A percentile compares a stretch with the other conserved stretches of the same genome.
These are phyloP conservation scores for Drosophila conformis DNA, from an alignment of 2,888 invertebrate genomes.

Conservation along the genomic window DNA sequence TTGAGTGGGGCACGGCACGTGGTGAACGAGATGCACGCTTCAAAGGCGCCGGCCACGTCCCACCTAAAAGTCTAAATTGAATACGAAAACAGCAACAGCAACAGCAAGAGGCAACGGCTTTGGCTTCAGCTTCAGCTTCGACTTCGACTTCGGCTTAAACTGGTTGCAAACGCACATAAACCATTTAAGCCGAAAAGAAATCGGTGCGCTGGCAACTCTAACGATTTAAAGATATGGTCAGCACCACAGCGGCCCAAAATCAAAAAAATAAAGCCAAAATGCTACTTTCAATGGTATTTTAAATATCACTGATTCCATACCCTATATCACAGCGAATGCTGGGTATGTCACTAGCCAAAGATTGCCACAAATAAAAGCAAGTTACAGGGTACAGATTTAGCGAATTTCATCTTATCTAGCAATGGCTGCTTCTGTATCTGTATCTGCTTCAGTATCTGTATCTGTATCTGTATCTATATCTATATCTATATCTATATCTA, in stretches of 20 bases:
- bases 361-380: background rate
- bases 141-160: conserved; percentile 62
- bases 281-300: conserved; percentile 43
- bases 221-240: conserved; percentile 54
- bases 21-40: conserved; percentile 78
- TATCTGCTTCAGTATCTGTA: background rate
- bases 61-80: conserved; percentile 73
- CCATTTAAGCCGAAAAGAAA: conserved; percentile 80
- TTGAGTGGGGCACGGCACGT: conserved; percentile 68
- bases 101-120: conserved; percentile 31
- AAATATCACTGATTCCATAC: conserved; percentile 33
- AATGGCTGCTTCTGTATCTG: background rate
- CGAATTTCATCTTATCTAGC: background rate
- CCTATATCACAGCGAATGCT: background rate
- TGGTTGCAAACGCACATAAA: conserved; percentile 80
- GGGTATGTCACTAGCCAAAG: background rate
- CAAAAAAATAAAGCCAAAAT: conserved; percentile 29
- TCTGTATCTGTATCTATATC: background rate
- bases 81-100: conserved; percentile 50
- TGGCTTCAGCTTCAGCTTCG: conserved; percentile 1
- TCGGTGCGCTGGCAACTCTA: conserved; percentile 71
- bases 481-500: background rate
- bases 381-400: background rate
- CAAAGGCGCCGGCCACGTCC: conserved; percentile 76
- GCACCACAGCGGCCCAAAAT: conserved; percentile 32